phyloP scores from a whole-genome alignment of 1,140 invertebrate species.

The Manduca sexta region DNA sequence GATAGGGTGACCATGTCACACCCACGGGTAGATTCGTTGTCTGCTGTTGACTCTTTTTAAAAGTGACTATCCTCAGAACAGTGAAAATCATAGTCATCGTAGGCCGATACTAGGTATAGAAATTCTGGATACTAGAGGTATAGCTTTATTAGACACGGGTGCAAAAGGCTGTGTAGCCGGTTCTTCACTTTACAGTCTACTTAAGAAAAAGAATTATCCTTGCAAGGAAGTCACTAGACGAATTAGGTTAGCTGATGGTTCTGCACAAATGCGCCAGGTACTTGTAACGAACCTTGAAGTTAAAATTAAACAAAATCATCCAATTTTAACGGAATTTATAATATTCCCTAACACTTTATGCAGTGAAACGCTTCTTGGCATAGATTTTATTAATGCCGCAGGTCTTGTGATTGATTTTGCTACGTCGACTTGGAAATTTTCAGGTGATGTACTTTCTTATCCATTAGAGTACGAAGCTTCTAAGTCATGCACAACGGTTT shows the following conservation, averaged over 20 bases:
- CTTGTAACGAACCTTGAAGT: conserved; percentile 1
- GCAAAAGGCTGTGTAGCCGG: conserved; percentile 2
- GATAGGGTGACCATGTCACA: too few relatives aligned
- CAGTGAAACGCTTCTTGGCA: conserved; percentile 10
- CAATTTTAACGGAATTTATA: background rate
- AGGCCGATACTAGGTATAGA: background rate
- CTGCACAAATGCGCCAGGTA: background rate
- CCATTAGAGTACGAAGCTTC: background rate
- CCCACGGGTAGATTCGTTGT: background rate
- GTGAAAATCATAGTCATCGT: background rate
- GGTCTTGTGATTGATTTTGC: conserved; percentile 8
- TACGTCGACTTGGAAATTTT: conserved; percentile 1
- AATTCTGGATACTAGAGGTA: background rate
- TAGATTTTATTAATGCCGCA: conserved; percentile 7
- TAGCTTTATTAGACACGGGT: conserved; percentile 4
- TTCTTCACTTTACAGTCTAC: background rate
- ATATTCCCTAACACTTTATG: conserved; percentile 3
- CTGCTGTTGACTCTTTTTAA: background rate
- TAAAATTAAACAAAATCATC: background rate
- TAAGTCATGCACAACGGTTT: background rate
- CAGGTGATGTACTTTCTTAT: background rate
- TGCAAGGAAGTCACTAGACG: background rate
- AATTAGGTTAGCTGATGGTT: background rate
- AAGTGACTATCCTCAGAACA: background rate
- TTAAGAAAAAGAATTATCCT: background rate